A percentile compares a stretch with the other conserved stretches of the same genome.
Evolutionary conservation across 2,113 vertebrate species (phyloP).

Genomic region (Salvelinus namaycush): DNA sequence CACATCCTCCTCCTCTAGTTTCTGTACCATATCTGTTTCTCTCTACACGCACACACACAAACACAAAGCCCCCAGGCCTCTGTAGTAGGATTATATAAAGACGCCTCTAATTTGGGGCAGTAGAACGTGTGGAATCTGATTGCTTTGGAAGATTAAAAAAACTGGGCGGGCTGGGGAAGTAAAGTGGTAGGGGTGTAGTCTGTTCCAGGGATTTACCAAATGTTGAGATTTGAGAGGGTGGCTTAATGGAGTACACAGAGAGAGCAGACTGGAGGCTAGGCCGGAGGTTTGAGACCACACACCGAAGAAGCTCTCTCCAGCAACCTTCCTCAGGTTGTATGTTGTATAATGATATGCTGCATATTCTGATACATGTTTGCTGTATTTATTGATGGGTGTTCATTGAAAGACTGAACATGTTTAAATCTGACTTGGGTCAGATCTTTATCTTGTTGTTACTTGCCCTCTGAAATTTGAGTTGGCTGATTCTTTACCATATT

Average conservation of each 20-base stretch:
- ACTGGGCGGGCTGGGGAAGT: constrained; percentile 30
- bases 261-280: constrained; percentile 16
- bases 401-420: too few relatives aligned
- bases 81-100: constrained; percentile 57
- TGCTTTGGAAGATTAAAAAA: constrained; percentile 54
- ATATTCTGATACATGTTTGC: neutral
- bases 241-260: constrained; percentile 31
- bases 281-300: constrained; percentile 13
- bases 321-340: neutral
- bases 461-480: neutral
- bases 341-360: constrained; percentile 2
- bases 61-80: constrained; percentile 27
- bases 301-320: neutral
- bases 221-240: constrained; percentile 39
- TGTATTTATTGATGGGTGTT: neutral
- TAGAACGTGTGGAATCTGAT: constrained; percentile 64
- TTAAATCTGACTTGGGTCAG: neutral
- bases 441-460: neutral
- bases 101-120: constrained; percentile 43
- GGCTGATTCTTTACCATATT: neutral
- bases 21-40: neutral
- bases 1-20: too few relatives aligned
- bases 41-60: neutral
- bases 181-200: constrained; percentile 38
- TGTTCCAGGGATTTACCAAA: constrained; percentile 51